phyloP scores from a whole-genome alignment of 2,797 vertebrate genomes.

The Cynopterus sphinx region DNA sequence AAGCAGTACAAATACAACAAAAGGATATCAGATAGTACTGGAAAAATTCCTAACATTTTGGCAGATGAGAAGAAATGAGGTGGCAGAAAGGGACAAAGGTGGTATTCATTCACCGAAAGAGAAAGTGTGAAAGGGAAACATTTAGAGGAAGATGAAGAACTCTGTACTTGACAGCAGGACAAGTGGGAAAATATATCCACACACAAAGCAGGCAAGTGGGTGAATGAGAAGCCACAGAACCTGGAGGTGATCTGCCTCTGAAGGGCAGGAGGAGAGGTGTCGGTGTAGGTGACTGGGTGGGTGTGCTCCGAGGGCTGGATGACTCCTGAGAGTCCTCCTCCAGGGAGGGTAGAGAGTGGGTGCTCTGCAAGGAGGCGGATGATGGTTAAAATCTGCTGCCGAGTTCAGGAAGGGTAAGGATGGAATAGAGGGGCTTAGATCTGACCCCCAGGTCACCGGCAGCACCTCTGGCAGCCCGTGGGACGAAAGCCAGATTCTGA shows the following conservation, averaged over 20 bases:
- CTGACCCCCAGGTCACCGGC: background rate
- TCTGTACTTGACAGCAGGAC: background rate
- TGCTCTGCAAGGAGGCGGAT: background rate
- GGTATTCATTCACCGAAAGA: fast-evolving
- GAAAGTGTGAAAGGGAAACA: background rate
- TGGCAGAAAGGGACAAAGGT: background rate
- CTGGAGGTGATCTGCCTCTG: background rate
- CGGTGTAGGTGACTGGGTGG: background rate
- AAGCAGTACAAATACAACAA: background rate
- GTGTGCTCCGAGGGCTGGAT: background rate
- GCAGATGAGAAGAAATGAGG: background rate
- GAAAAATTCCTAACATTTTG: background rate
- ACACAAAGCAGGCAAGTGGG: background rate
- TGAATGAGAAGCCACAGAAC: background rate
- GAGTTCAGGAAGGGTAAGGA: background rate
- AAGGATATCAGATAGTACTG: background rate
- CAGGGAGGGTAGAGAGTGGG: background rate
- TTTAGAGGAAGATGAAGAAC: fast-evolving
- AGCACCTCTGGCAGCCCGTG: fast-evolving
- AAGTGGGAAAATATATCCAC: background rate
- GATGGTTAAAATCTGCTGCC: background rate
- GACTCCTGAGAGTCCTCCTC: too few relatives aligned
- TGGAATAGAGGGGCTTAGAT: fast-evolving
- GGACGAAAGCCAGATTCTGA: background rate
- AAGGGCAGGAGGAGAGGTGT: background rate